phyloP scores from a whole-genome alignment of 2,888 invertebrate genomes.

The Gryllus longicercus region DNA sequence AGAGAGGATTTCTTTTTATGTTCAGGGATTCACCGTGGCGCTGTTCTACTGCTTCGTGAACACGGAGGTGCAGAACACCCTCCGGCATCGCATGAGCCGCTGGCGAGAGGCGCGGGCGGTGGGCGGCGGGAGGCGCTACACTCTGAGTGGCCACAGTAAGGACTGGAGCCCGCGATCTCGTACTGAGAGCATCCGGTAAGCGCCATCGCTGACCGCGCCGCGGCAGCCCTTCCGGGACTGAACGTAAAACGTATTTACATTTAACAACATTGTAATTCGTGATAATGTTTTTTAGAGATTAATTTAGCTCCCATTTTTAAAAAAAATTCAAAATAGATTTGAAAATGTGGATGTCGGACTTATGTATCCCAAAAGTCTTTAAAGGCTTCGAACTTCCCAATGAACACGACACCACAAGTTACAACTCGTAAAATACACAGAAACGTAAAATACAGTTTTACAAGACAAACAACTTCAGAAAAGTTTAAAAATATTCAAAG shows the following conservation, averaged over 20 bases:
- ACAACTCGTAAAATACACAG: too few species aligned
- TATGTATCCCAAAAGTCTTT: too few species aligned
- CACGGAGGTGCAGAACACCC: conserved; percentile 82
- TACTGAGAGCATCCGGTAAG: conserved; percentile 47
- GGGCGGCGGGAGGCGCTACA: conserved; percentile 58
- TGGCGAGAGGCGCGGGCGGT: conserved; percentile 70
- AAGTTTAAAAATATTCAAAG: too few species aligned
- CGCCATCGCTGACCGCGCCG: neutral
- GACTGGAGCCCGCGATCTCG: conserved; percentile 64
- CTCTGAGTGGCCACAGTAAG: conserved; percentile 66
- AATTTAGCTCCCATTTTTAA: neutral
- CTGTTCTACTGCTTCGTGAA: conserved; percentile 63
- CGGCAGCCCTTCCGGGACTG: neutral
- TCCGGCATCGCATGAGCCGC: conserved; percentile 75
- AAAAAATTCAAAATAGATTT: too few species aligned
- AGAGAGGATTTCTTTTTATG: conserved; percentile 37
- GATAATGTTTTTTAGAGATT: neutral
- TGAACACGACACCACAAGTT: too few species aligned
- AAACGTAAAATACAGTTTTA: too few species aligned
- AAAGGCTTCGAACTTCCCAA: too few species aligned
- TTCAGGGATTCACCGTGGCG: conserved; percentile 64
- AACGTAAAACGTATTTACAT: neutral
- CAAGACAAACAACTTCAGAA: too few species aligned
- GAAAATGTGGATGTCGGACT: too few species aligned
- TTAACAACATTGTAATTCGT: neutral